Conservation (phyloP, 2,797 vertebrate species). For the Propithecus perrieri region DNA sequence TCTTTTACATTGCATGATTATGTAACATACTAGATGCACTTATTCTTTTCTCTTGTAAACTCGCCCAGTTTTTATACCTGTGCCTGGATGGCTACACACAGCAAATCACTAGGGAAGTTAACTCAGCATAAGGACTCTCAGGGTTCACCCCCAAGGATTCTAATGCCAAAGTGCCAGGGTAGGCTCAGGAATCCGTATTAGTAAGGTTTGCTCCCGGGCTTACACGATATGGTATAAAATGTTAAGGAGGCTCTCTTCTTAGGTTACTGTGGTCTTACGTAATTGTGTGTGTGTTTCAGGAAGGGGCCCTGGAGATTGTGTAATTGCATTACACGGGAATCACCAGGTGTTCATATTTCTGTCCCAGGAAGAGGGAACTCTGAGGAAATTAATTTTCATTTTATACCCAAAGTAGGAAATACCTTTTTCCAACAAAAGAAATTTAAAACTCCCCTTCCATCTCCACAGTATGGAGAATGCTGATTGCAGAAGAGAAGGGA, state of each 20-base stretch:
- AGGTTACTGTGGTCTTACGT: not conserved
- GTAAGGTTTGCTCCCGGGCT: not conserved
- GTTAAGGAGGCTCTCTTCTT: not conserved
- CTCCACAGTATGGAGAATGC: not conserved
- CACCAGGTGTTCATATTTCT: not conserved
- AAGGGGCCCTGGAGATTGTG: not conserved
- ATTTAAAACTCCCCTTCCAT: not conserved
- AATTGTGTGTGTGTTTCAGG: not conserved
- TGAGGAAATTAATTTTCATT: conserved; percentile 44
- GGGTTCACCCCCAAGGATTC: not conserved
- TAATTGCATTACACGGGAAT: not conserved
- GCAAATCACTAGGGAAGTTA: not conserved
- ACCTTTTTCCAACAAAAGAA: conserved; percentile 25
- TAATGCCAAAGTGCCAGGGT: not conserved
- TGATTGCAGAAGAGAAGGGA: not conserved
- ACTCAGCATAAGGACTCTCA: not conserved
- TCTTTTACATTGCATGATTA: not conserved
- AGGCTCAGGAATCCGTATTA: not conserved
- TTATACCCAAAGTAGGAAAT: not conserved
- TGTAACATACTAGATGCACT: not conserved
- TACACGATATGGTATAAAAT: not conserved
- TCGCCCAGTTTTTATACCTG: not conserved
- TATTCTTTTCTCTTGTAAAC: not conserved
- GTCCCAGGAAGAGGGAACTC: not conserved
- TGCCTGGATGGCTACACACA: not conserved